These are phyloP conservation scores for Orthosia gothica DNA, from an alignment of 2,888 invertebrate genomes.

Conservation along the genomic window DNA sequence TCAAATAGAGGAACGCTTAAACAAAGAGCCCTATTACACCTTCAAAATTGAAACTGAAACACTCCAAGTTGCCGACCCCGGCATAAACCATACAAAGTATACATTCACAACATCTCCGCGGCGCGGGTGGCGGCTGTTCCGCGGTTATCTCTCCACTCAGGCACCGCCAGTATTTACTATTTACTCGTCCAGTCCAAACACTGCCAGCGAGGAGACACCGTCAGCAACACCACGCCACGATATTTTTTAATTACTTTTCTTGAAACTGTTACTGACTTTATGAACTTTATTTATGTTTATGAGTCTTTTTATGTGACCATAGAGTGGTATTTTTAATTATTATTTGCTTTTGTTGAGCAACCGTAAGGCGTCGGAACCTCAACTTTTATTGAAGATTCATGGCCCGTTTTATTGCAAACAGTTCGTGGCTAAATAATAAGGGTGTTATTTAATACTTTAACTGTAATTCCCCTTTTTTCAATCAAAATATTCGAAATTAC, in stretches of 20 bases:
- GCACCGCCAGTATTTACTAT: constrained; percentile 44
- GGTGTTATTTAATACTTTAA: too few species aligned
- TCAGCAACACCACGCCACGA: constrained; percentile 8
- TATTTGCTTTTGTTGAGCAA: too few species aligned
- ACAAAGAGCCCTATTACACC: not conserved
- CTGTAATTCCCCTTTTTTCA: too few species aligned
- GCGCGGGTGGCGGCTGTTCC: not conserved
- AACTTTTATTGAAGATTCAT: not conserved
- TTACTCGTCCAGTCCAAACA: constrained; percentile 54
- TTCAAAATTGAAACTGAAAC: not conserved
- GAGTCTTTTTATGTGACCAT: too few species aligned
- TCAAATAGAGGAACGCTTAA: not conserved
- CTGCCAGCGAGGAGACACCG: constrained; percentile 1
- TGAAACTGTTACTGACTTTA: not conserved
- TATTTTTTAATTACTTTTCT: constrained; percentile 43
- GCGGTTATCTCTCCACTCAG: constrained; percentile 37
- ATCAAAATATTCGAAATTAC: too few species aligned
- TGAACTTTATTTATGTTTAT: too few species aligned
- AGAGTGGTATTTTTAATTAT: too few species aligned
- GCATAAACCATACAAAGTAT: not conserved
- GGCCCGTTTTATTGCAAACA: not conserved
- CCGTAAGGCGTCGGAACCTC: too few species aligned
- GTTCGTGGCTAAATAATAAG: too few species aligned
- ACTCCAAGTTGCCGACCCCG: not conserved
- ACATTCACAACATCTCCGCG: not conserved